Percentiles rank a stretch among this genome's conserved stretches.
phyloP scores from a whole-genome alignment of 2,797 vertebrate genomes.

The Sebastiscus albofasciatus region DNA sequence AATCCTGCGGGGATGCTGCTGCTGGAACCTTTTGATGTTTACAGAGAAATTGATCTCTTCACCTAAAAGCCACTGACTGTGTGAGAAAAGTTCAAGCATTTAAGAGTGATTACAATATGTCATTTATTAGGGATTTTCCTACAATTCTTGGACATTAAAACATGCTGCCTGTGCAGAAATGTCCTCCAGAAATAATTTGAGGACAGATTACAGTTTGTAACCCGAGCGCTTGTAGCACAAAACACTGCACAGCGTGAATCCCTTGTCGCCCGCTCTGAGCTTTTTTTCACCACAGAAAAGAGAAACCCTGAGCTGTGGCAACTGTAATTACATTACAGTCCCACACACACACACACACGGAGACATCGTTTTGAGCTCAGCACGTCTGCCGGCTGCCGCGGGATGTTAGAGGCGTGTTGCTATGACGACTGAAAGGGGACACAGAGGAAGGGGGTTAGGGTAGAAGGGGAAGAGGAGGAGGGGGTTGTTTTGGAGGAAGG shows the following conservation, averaged over 20 bases:
- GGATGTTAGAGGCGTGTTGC: constrained; percentile 95
- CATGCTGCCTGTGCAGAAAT: not conserved
- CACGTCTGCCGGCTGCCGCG: constrained; percentile 79
- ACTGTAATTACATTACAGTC: constrained; percentile 78
- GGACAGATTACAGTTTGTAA: constrained; percentile 37
- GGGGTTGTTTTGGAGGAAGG: constrained; percentile 44
- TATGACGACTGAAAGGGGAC: constrained; percentile 89
- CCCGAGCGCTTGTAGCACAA: not conserved
- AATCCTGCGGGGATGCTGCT: constrained; percentile 31
- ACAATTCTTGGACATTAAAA: not conserved
- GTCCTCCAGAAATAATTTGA: constrained; percentile 16
- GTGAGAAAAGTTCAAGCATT: not conserved
- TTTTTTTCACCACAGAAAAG: constrained; percentile 49
- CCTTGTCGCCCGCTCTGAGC: constrained; percentile 31
- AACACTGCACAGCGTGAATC: constrained; percentile 56
- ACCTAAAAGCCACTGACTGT: constrained; percentile 1
- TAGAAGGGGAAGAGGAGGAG: constrained; percentile 59
- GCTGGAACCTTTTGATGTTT: constrained; percentile 42
- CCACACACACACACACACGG: constrained; percentile 22
- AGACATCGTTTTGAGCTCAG: constrained; percentile 70
- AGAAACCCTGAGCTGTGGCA: constrained; percentile 64
- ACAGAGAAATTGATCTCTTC: constrained; percentile 19
- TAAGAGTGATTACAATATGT: not conserved
- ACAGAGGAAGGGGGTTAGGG: constrained; percentile 71
- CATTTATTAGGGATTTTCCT: not conserved